phyloP scores from a whole-genome alignment of 2,797 vertebrate species.

The Hemitrygon akajei region DNA sequence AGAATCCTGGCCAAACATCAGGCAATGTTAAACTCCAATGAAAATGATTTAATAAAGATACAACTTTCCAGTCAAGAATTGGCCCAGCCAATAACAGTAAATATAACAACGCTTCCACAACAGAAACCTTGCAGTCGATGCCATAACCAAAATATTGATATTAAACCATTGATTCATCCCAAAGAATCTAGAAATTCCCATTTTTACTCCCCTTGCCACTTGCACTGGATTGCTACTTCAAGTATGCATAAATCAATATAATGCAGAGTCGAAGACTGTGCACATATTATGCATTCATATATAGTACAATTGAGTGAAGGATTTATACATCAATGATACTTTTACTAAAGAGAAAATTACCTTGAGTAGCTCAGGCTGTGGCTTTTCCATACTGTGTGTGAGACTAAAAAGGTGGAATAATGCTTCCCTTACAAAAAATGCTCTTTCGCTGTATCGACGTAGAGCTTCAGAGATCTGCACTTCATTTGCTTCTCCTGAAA shows the following conservation, averaged over 20 bases:
- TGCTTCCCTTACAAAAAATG: constrained; percentile 92
- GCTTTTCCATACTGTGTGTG: constrained; percentile 93
- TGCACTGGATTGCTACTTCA: background rate
- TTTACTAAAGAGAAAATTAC: constrained; percentile 54
- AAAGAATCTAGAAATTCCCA: background rate
- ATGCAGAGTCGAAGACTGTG: background rate
- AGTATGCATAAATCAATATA: background rate
- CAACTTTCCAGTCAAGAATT: background rate
- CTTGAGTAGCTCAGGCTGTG: constrained; percentile 92
- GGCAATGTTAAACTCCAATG: background rate
- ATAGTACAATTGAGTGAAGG: background rate
- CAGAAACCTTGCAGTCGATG: background rate
- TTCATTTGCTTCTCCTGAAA: constrained; percentile 95
- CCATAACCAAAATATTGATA: background rate
- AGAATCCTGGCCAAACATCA: background rate
- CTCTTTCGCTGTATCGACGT: constrained; percentile 88
- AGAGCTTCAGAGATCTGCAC: constrained; percentile 91
- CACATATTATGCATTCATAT: background rate
- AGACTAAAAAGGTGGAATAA: constrained; percentile 95
- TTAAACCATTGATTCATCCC: background rate
- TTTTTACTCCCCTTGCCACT: background rate
- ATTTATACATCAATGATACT: background rate
- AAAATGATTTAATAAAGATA: background rate
- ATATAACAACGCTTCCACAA: background rate
- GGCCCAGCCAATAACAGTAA: background rate